Evolutionary conservation across 2,797 vertebrate species (phyloP).

Genomic region (Arrhamphus sclerolepis): DNA sequence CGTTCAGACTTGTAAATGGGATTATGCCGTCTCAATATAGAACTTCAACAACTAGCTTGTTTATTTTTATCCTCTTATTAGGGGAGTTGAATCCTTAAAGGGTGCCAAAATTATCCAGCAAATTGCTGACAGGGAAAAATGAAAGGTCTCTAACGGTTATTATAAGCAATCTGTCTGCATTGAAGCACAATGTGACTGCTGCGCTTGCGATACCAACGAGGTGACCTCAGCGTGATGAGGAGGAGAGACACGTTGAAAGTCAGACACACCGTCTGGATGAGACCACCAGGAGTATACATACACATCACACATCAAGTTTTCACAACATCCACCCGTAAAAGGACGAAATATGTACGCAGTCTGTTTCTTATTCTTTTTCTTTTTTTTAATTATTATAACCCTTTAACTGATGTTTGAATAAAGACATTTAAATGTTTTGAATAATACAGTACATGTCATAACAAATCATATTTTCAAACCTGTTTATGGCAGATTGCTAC

Average conservation of each 20-base stretch:
- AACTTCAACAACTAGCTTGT: conserved; percentile 80
- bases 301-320: conserved; percentile 29
- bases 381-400: not conserved
- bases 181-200: conserved; percentile 85
- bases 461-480: conserved; percentile 29
- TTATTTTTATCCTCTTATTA: conserved; percentile 88
- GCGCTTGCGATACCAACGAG: conserved; percentile 82
- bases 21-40: conserved; percentile 86
- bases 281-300: conserved; percentile 67
- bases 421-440: not conserved
- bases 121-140: conserved; percentile 87
- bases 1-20: conserved; percentile 83
- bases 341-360: conserved; percentile 23
- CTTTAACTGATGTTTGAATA: not conserved
- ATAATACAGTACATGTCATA: conserved; percentile 15
- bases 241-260: conserved; percentile 76
- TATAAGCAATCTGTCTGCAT: conserved; percentile 86
- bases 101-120: conserved; percentile 86
- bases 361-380: not conserved
- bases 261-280: conserved; percentile 74
- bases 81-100: conserved; percentile 81
- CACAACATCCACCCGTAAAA: conserved; percentile 37
- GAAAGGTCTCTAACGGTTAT: conserved; percentile 86
- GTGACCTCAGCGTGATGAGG: conserved; percentile 80
- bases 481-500: conserved; percentile 30